These are phyloP conservation scores for Catocala nupta DNA, from an alignment of 2,888 invertebrate species.

Conservation along the genomic window DNA sequence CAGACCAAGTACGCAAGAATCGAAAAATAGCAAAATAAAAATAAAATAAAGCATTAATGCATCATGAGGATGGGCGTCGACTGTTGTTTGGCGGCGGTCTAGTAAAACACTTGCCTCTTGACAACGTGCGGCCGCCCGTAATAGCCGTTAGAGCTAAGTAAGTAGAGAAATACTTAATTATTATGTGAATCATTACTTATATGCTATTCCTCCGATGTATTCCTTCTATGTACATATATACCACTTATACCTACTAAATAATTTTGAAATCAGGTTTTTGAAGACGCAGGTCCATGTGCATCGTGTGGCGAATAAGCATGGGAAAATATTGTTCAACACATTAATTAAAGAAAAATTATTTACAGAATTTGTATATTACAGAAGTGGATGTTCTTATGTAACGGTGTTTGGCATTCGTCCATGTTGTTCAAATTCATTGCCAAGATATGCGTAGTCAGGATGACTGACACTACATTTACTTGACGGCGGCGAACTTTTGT, in stretches of 20 bases:
- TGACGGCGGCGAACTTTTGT: conserved; percentile 32
- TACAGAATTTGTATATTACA: conserved; percentile 55
- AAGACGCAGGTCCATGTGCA: conserved; percentile 8
- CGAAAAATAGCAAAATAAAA: conserved; percentile 79
- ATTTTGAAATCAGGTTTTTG: background rate
- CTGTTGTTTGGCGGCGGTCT: conserved; percentile 80
- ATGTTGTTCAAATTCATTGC: conserved; percentile 79
- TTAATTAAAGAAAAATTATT: conserved; percentile 53
- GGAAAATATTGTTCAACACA: conserved; percentile 40
- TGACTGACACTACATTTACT: conserved; percentile 64
- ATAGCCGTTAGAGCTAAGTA: conserved; percentile 86
- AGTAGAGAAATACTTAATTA: conserved; percentile 80
- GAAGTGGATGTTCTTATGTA: conserved; percentile 67
- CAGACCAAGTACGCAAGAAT: conserved; percentile 71
- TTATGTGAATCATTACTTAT: conserved; percentile 51
- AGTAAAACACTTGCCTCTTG: conserved; percentile 88
- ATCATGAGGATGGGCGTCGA: conserved; percentile 84
- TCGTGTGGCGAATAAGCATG: conserved; percentile 54
- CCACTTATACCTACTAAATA: background rate
- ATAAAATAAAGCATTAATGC: conserved; percentile 87
- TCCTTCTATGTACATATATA: conserved; percentile 37
- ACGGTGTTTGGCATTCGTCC: conserved; percentile 76
- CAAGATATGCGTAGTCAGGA: conserved; percentile 74
- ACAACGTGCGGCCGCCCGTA: conserved; percentile 86
- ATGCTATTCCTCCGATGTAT: conserved; percentile 39